Evolutionary conservation across 2,797 vertebrate genomes (phyloP), one percentile per base, ranked within the genome.

Genomic region (Bradypus variegatus): DNA sequence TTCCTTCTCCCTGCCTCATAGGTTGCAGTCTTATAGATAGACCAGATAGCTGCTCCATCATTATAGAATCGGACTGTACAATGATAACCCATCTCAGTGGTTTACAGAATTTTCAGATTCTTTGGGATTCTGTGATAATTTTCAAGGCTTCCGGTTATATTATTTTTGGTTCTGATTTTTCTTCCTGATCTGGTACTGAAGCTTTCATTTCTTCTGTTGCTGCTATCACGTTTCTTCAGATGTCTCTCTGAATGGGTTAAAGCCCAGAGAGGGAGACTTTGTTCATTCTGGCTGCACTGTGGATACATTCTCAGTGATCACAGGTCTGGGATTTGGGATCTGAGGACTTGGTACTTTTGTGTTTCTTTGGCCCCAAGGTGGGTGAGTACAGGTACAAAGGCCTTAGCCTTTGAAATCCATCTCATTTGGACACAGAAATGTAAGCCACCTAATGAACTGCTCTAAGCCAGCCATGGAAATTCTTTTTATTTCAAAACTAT

Each of bases 401-500:
- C 36, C 48, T 86, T 65, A 88, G 31, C 41, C 41, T 45, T 45
- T 45, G 41, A 91, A 48, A 89, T 76, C 25, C 79, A n/a, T 83
- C 73, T 48, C 25, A 50, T 81, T 89, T 89, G 55, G 21, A 86
- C 36, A 60, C 9, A 80, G 2, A 92, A 69, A 38, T 48, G 8
- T 64, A 86, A 90, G 21, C 23, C 15, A 25, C 6, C 67, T 85
- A 76, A 60, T 90, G 27, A 86, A 58, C 8, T 89, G 13, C 9
- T 78, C 2, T 88, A 73, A 48, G 15, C 15, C 23, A 91, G 45
- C 60, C 19, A 6, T 86, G n/a, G 36, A 91, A 83, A 7, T 86
- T 93, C 88, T 88, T 33, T 92, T 82, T 91, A 70, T 70, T 92
- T 64, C 13, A 73, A 81, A 81, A 75, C 33, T 33, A 31, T 86